A percentile compares a stretch with the other conserved stretches of the same genome.
Evolutionary conservation across 2,113 vertebrate species (phyloP).

Genomic region (Grantiella picta): DNA sequence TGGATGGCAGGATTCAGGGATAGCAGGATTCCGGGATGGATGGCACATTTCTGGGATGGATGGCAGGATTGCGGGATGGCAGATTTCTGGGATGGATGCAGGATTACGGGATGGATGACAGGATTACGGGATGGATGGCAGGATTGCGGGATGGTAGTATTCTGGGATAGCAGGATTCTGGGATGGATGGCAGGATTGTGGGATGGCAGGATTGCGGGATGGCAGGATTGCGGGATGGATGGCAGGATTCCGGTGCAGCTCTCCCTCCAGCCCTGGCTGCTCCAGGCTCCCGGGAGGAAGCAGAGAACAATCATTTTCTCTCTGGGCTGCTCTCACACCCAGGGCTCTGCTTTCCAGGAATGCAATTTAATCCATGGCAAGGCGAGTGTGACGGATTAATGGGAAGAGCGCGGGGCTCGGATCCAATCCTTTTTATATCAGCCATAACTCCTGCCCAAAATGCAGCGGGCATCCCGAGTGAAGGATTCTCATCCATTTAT

Average conservation of each 20-base stretch:
- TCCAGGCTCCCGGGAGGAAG: not conserved
- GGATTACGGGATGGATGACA: not conserved
- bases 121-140: not conserved
- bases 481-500: not conserved
- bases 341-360: slow-evolving; percentile 36
- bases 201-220: too few species aligned
- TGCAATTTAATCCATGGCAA: not conserved
- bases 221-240: too few species aligned
- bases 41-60: too few species aligned
- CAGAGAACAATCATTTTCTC: not conserved
- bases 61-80: not conserved
- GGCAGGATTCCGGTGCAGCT: too few species aligned
- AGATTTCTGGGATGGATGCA: too few species aligned
- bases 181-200: too few species aligned
- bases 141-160: not conserved
- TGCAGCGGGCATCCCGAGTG: not conserved
- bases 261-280: not conserved
- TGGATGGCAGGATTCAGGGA: too few species aligned
- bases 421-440: not conserved
- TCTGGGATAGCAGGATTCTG: accelerated
- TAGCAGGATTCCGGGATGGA: too few species aligned
- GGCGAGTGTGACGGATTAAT: not conserved
- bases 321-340: not conserved
- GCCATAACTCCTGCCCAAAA: not conserved
- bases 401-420: not conserved